Base-by-base conservation (phyloP, 2,888 invertebrate species). In the Microplitis manilae region DNA sequence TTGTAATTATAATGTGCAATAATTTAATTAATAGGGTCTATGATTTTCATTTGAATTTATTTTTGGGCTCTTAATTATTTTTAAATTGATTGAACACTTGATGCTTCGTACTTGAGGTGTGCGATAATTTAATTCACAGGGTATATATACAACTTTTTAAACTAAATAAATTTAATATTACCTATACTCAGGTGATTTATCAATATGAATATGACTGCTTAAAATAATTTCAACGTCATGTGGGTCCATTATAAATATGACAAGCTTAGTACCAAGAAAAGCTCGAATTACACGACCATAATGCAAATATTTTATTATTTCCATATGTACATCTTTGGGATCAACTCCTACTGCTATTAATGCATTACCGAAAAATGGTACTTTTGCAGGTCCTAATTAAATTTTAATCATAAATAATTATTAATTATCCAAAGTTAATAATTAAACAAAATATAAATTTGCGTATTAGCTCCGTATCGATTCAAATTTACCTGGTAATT, bases 131-230 rank as follows among this genome's bases (percentile, higher is more conserved):
- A 30, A 30, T 30, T 30, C 30, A 30, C 30, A 2, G 4, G 0
- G 2, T 30, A 30, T 30, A 30, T 30, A 30, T 30, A 30, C 4
- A 30, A 2, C 4, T 2, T 30, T 30, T 30, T 30, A 4, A 30
- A 4, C 30, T 30, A 30, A 20, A 71, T 60, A 30, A 38, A 6
- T 59, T 15, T 64, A 1, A 65, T 13, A 30, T 72, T 80, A 88
- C 90, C 83, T 85, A 79, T 90, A 90, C 60, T 90, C 90, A 0
- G 82, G 64, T 1, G 90, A 84, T 83, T 90, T 90, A 71, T 90
- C 86, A 5, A 90, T 86, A 73, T 90, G 88, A 8, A 87, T 85
- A 5, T 81, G 73, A 77, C 90, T 90, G 39, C 88, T 81, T 1
- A 90, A 84, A 73, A 90, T 88, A 8, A 88, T 70, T 81, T 90